Base-by-base conservation (phyloP, 2,113 vertebrate genomes). In the Albula goreensis region DNA sequence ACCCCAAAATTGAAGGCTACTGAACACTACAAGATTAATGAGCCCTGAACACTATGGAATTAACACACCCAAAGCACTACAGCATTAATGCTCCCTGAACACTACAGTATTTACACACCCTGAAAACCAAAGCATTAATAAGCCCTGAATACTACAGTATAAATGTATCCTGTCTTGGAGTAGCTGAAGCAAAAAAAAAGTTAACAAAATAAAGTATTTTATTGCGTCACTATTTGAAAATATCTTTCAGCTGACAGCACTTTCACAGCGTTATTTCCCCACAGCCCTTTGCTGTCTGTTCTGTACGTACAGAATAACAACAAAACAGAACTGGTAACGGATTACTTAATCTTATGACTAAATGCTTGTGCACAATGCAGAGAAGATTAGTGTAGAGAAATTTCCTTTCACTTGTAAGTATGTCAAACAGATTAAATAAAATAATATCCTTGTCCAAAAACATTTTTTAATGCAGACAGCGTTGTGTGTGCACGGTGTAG, bases 181-280 rank as follows among this genome's bases (percentile, higher is more conserved):
- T 41, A 41, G 12, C 53, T 56, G 41, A 41, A n/a, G 49, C 60
- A 85, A 81, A 19, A 2, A 56, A 41, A 50, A 60, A 48, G 52
- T 80, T 10, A 2, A 41, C 50, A 77, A 52, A 11, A 77, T 70
- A 48, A 51, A 19, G 48, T n/a, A 78, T 57, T 41, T 22, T 78
- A 51, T 56, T 53, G 41, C 74, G 74, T 86, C 85, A 83, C 60
- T 60, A 83, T 83, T 83, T 83, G 83, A 83, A 83, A 83, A 70
- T 25, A 2, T 19, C 66, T 17, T 22, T 22, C 7, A 4, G 57
- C 74, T 57, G 77, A 60, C 74, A 48, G 74, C 17, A 51, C 49
- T 49, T 79, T 25, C 31, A 63, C 52, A 53, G 15, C 63, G 10
- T 10, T 41, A 13, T 13, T 53, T 12, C 31, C 15, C 52, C 50